These are phyloP conservation scores for Poecilia wingei DNA, from an alignment of 2,797 vertebrate genomes.

Conservation along the genomic window DNA sequence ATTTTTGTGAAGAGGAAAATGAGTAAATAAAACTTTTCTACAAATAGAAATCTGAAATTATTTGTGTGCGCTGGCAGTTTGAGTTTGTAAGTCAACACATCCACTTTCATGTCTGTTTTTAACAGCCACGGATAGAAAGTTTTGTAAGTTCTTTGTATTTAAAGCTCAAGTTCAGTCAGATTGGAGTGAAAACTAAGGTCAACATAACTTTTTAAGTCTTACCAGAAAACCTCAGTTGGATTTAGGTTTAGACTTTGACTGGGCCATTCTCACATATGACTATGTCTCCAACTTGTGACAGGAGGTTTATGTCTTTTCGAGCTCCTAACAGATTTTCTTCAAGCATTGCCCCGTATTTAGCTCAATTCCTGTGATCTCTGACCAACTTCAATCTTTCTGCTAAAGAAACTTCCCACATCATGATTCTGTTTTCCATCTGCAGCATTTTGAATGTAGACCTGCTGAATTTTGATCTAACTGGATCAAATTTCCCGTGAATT, in stretches of 20 bases:
- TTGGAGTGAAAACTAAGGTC: not conserved
- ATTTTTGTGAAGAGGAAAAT: not conserved
- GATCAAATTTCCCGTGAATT: not conserved
- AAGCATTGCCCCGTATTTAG: not conserved
- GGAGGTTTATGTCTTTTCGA: not conserved
- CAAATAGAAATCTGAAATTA: not conserved
- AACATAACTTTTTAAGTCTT: not conserved
- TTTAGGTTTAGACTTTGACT: not conserved
- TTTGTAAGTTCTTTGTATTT: not conserved
- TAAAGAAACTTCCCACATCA: not conserved
- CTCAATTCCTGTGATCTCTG: not conserved
- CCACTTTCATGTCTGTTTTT: not conserved
- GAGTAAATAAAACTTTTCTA: not conserved
- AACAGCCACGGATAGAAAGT: not conserved
- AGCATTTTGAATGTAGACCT: not conserved
- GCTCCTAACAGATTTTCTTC: not conserved
- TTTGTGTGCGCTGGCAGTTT: not conserved
- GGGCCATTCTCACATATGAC: not conserved
- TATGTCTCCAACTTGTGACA: not conserved
- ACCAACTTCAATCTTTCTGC: not conserved
- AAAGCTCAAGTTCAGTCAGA: slow-evolving; percentile 1
- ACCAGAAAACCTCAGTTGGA: not conserved
- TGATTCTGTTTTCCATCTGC: not conserved
- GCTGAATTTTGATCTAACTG: not conserved
- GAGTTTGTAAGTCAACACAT: not conserved